Evolutionary conservation across 2,113 vertebrate genomes (phyloP).

Genomic region (Pseudorasbora parva): DNA sequence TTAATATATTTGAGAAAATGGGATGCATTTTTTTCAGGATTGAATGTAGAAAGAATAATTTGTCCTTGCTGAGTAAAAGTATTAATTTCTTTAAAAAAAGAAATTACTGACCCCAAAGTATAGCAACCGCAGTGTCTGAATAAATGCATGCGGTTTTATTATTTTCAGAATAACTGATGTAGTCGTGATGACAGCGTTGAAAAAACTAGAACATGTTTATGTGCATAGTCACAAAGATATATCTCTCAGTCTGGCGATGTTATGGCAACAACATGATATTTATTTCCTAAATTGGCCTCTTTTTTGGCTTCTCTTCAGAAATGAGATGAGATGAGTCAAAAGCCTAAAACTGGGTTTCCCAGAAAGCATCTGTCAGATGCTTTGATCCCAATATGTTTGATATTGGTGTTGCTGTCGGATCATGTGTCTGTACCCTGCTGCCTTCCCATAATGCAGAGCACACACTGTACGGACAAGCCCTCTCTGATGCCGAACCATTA

Average conservation of each 20-base stretch:
- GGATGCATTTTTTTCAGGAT: too few relatives aligned
- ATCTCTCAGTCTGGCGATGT: too few relatives aligned
- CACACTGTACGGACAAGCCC: constrained; percentile 44
- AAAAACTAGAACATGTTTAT: not conserved
- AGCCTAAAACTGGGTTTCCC: not conserved
- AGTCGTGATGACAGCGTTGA: not conserved
- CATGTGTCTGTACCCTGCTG: constrained; percentile 20
- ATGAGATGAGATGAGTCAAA: not conserved
- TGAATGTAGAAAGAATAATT: too few relatives aligned
- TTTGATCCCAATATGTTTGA: constrained; percentile 13
- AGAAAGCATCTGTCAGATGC: not conserved
- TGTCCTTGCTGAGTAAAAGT: too few relatives aligned
- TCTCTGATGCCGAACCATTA: constrained; percentile 27
- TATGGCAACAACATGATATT: not conserved
- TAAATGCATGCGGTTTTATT: too few relatives aligned
- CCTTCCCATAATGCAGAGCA: constrained; percentile 25
- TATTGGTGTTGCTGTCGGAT: constrained; percentile 22
- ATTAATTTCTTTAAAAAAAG: too few relatives aligned
- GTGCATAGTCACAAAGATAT: not conserved
- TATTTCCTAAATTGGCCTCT: not conserved
- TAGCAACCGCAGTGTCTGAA: too few relatives aligned
- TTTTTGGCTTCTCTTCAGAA: not conserved
- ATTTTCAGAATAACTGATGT: not conserved
- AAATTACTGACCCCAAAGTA: too few relatives aligned
- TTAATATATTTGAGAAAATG: too few relatives aligned